Evolutionary conservation across 1,140 invertebrate species (phyloP).

Genomic region (Diuraphis noxia): DNA sequence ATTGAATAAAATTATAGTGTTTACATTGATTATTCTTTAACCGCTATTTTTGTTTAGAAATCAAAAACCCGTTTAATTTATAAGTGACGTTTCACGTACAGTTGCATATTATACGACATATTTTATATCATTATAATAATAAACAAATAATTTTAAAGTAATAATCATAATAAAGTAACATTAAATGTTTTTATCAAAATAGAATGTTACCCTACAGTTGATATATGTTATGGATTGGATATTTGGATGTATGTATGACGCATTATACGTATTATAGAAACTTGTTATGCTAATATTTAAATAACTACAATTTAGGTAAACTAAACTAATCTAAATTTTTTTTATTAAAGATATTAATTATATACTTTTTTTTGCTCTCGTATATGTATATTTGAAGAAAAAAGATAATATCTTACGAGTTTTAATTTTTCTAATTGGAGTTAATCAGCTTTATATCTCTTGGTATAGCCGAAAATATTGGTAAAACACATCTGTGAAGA

Average conservation of each 20-base stretch:
- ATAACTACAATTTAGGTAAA: not conserved
- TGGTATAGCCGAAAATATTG: no score
- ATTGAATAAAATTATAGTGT: not conserved
- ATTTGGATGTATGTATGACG: not conserved
- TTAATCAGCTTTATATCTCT: not conserved
- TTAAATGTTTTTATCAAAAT: slow-evolving; percentile 1
- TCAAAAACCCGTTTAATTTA: not conserved
- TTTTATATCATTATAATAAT: not conserved
- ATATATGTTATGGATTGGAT: not conserved
- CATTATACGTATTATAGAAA: not conserved
- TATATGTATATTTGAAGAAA: not conserved
- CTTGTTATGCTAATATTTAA: not conserved
- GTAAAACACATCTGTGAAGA: not conserved
- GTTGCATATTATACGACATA: not conserved
- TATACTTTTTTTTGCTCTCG: not conserved
- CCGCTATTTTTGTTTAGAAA: not conserved
- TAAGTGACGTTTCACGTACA: not conserved
- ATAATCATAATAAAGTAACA: not conserved
- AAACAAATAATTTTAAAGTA: not conserved
- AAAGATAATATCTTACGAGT: not conserved
- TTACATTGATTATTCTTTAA: not conserved
- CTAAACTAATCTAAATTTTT: not conserved
- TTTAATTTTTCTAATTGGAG: not conserved
- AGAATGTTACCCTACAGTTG: not conserved
- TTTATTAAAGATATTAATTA: not conserved